Percentiles rank a stretch among this genome's conserved stretches.
phyloP scores from a whole-genome alignment of 2,888 invertebrate species.

The Eupithecia centaureata region DNA sequence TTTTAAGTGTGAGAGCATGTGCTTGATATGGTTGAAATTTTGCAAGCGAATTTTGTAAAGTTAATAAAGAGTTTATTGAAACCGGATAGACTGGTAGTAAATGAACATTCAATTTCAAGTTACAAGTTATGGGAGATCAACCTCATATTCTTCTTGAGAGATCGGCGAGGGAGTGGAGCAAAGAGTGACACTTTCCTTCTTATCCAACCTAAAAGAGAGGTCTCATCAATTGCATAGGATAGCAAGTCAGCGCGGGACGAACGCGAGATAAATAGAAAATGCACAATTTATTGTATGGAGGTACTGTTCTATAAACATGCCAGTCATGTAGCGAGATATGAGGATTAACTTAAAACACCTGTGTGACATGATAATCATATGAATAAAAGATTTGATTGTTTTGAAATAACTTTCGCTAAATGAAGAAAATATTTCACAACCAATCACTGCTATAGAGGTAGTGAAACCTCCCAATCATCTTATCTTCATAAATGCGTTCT shows the following conservation, averaged over 20 bases:
- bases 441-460: neutral
- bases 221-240: too few species aligned
- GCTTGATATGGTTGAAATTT: constrained; percentile 14
- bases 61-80: constrained; percentile 10
- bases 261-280: too few species aligned
- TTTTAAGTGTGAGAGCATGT: constrained; percentile 16
- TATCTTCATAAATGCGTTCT: neutral
- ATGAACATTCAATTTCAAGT: neutral
- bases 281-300: too few species aligned
- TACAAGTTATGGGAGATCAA: neutral
- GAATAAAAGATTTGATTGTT: neutral
- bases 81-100: constrained; percentile 4
- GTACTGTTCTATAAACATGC: too few species aligned
- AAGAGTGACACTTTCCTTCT: neutral
- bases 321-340: too few species aligned
- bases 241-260: too few species aligned
- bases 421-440: neutral
- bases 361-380: too few species aligned
- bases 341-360: too few species aligned
- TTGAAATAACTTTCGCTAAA: neutral
- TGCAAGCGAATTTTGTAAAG: constrained; percentile 24
- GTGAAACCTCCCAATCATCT: neutral
- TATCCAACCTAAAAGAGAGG: too few species aligned
- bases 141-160: neutral
- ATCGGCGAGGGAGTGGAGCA: neutral